Evolutionary conservation across 2,113 vertebrate genomes (phyloP).

Genomic region (Grantiella picta): DNA sequence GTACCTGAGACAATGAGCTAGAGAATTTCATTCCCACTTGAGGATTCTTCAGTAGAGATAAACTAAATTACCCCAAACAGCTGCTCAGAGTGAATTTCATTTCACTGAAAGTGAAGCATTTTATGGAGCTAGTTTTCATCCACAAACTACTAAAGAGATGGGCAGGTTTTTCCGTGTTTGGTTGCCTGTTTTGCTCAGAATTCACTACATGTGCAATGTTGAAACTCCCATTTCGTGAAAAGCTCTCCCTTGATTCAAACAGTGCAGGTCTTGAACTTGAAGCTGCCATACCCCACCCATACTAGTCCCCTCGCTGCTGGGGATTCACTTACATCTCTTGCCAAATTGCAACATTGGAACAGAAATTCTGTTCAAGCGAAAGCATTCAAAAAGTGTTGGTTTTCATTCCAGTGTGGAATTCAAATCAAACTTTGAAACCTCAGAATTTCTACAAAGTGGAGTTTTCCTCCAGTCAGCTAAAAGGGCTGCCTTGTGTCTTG

Average conservation of each 20-base stretch:
- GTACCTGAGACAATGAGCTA: not conserved
- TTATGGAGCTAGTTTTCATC: not conserved
- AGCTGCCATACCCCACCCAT: not conserved
- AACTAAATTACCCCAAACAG: not conserved
- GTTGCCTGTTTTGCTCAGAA: not conserved
- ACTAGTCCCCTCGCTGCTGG: not conserved
- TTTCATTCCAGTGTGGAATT: constrained; percentile 28
- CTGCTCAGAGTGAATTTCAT: not conserved
- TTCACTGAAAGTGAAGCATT: not conserved
- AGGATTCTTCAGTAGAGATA: not conserved
- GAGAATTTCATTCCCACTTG: not conserved
- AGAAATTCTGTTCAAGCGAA: constrained; percentile 28
- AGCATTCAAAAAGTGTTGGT: not conserved
- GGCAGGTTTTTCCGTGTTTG: not conserved
- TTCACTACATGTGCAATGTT: rapidly evolving
- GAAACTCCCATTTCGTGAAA: not conserved
- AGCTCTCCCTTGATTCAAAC: not conserved
- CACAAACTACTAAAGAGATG: not conserved
- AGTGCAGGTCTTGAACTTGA: not conserved
- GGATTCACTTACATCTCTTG: not conserved
- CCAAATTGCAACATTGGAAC: constrained; percentile 27
- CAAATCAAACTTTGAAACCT: constrained; percentile 50
- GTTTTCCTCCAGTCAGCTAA: not conserved
- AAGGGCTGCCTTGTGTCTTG: constrained; percentile 21
- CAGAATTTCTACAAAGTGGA: not conserved